Base-by-base conservation (phyloP, 2,888 invertebrate species). In the Cheilosia grossa region DNA sequence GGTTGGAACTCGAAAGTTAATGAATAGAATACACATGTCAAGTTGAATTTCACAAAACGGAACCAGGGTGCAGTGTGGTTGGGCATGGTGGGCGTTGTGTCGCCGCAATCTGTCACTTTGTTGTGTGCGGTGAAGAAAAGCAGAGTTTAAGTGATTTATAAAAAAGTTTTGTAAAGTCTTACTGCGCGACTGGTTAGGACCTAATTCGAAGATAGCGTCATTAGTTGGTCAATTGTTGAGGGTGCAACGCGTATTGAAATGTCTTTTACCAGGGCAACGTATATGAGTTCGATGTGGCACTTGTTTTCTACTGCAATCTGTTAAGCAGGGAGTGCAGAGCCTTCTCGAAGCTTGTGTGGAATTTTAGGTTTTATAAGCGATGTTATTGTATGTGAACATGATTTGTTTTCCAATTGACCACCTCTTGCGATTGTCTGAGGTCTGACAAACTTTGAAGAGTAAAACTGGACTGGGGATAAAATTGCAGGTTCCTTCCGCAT, bases 11-110 rank as follows among this genome's bases (percentile, higher is more conserved):
- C 4, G 89, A 89, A 90, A 90, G 89, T 91, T 91, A 91, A 91
- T 91, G 91, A 91, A 91, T 91, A 91, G 90, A 90, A 91, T 91
- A 91, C 91, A 91, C 91, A 91, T 91, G 91, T 91, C 91, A 90
- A 89, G 89, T 90, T 90, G 89, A 90, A 91, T 90, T 90, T 90
- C 88, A 51, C 87, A 21, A 42, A 44, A 59, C 24, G 42, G 54
- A 72, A 42, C 53, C 47, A 61, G 63, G 59, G 42, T 19, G 47
- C 33, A 47, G 5, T 58, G 44, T 44, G 63, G 63, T 53, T 70
- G 15, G 30, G 13, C 33, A 54, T 44, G 79, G 79, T 56, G 58
- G 42, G 15, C n/a, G 58, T 54, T 33, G 53, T 19, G 53, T 54
- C 42, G 47, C 59, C 63, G 54, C 80, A 81, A 85, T 81, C 81